Base-by-base conservation (phyloP, 2,113 vertebrate species). In the Corythoichthys haematopterus region DNA sequence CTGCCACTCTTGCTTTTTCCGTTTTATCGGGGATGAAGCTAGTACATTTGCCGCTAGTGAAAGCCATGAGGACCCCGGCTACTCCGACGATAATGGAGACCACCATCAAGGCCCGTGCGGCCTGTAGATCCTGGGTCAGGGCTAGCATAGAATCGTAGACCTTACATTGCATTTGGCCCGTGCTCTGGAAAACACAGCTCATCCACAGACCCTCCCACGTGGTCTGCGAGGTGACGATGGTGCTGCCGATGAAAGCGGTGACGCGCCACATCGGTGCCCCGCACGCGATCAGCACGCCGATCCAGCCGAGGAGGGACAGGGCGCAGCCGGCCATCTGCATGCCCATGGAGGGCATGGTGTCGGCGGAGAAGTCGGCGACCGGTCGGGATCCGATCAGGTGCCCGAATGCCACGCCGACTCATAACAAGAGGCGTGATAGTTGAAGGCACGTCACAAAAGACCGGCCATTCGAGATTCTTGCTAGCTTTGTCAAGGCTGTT, bases 41-140 rank as follows among this genome's bases (percentile, higher is more conserved):
- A 80, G 95, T 97, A 85, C 96, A 98, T 72, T 97, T 95, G 46
- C 94, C 95, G 3, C 75, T 58, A 1, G 65, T 59, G 1, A 83
- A 85, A 13, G 72, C 77, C 1, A 71, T 0, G 7, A 87, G 53
- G 51, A 85, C 56, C 2, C 89, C 88, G 0, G 76, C 12, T 1
- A 95, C 68, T 0, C 93, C 89, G 50, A 91, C 60, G 11, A 96
- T 2, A 33, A 96, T 93, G 78, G 93, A 81, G 36, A 96, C 80
- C 64, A 98, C 80, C 8, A 90, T 50, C 64, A 97, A 82, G 3
- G 85, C 88, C 0, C 88, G 74, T 63, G 90, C 86, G 2, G 76
- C 86, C 71, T 92, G 90, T 4, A 91, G 72, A 60, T 91, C 91
- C 2, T 65, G 20, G 51, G 72, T 78, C 48, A 92, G 73, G 0